A percentile compares a stretch with the other conserved stretches of the same genome.
Conservation (phyloP, 2,888 invertebrate genomes). For the Acrobasis suavella region DNA sequence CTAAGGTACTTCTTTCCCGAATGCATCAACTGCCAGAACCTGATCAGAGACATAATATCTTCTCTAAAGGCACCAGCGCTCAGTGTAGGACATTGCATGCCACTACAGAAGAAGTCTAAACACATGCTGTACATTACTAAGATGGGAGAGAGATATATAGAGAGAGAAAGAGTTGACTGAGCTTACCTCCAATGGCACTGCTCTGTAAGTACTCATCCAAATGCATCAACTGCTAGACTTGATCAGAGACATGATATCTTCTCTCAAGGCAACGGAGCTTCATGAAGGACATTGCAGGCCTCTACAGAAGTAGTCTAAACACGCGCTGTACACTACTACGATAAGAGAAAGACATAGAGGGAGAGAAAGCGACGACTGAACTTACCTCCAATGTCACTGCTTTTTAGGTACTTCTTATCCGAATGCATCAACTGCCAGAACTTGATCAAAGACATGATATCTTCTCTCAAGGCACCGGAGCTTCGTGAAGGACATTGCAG, state of each 20-base stretch:
- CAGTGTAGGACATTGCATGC: conserved; percentile 94
- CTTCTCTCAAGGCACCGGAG: conserved; percentile 90
- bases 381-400: conserved; percentile 90
- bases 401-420: conserved; percentile 94
- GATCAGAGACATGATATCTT: conserved; percentile 94
- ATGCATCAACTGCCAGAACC: conserved; percentile 98
- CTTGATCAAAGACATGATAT: conserved; percentile 92
- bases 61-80: conserved; percentile 90
- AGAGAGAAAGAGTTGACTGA: not conserved
- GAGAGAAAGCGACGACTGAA: conserved; percentile 9
- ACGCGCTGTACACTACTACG: conserved; percentile 90
- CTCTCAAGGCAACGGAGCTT: conserved; percentile 88
- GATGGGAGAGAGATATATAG: no score
- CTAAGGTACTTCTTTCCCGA: conserved; percentile 96
- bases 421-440: conserved; percentile 99
- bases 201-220: conserved; percentile 94
- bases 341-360: no score
- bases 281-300: conserved; percentile 95
- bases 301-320: conserved; percentile 97
- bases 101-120: conserved; percentile 96
- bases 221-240: conserved; percentile 97
- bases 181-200: conserved; percentile 89
- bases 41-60: conserved; percentile 93
- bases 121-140: conserved; percentile 92
- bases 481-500: conserved; percentile 94